These are phyloP conservation scores for Pteronotus mesoamericanus DNA, from an alignment of 2,797 vertebrate genomes.

Conservation along the genomic window DNA sequence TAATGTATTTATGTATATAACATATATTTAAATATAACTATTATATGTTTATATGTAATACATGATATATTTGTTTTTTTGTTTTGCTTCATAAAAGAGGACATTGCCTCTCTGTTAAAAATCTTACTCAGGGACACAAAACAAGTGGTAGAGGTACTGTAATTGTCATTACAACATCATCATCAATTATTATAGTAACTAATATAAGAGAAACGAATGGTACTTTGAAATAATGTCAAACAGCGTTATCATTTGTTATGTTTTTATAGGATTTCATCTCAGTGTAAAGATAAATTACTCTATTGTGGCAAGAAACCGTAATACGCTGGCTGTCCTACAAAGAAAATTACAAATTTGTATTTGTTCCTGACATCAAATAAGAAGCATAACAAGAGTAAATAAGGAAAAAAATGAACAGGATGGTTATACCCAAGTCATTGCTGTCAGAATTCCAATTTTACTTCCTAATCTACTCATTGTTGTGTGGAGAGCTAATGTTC, in stretches of 20 bases:
- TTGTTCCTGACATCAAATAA: conserved; percentile 46
- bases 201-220: neutral
- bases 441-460: conserved; percentile 31
- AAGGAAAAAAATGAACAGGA: neutral
- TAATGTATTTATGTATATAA: neutral
- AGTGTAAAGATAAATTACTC: neutral
- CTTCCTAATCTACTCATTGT: neutral
- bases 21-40: neutral
- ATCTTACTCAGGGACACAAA: neutral
- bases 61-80: neutral
- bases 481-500: neutral
- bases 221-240: neutral
- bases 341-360: neutral
- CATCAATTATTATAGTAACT: neutral
- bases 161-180: neutral
- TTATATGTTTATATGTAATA: neutral
- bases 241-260: neutral
- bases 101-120: neutral
- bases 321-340: neutral
- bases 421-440: neutral
- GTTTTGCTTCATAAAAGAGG: neutral
- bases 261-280: conserved; percentile 17
- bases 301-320: neutral
- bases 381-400: neutral
- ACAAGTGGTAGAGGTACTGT: neutral